A percentile compares a stretch with the other conserved stretches of the same genome.
phyloP scores from a whole-genome alignment of 1,140 invertebrate species.

The Drosophila kurseongensis region DNA sequence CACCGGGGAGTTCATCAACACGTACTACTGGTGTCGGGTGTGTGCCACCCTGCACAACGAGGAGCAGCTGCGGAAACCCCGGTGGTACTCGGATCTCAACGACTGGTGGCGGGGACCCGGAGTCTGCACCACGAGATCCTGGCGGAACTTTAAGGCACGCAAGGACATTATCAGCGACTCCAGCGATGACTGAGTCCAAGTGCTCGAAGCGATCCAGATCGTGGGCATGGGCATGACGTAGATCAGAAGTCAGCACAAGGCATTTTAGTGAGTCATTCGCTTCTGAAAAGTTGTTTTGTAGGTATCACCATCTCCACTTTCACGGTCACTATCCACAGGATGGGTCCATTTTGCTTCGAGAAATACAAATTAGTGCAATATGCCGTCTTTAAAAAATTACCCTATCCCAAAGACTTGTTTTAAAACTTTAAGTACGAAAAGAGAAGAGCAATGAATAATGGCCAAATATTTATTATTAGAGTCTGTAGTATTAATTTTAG shows the following conservation, averaged over 20 bases:
- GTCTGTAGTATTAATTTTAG: neutral
- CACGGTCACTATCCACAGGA: conserved; percentile 2
- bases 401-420: no score
- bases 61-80: conserved; percentile 86
- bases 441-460: neutral
- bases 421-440: no score
- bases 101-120: conserved; percentile 94
- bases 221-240: conserved; percentile 61
- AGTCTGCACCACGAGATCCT: conserved; percentile 89
- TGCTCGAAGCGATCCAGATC: conserved; percentile 55
- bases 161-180: conserved; percentile 84
- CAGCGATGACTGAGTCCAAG: conserved; percentile 77
- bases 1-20: conserved; percentile 97
- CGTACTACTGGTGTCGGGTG: conserved; percentile 97
- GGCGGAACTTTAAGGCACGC: conserved; percentile 87
- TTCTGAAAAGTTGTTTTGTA: conserved; percentile 48
- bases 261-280: conserved; percentile 22
- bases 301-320: conserved; percentile 19
- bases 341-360: conserved; percentile 6
- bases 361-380: neutral
- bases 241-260: conserved; percentile 24
- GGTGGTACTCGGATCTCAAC: conserved; percentile 92
- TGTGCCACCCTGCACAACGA: conserved; percentile 95
- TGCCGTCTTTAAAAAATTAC: neutral
- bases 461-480: neutral